A percentile compares a stretch with the other conserved stretches of the same genome.
phyloP scores from a whole-genome alignment of 2,113 vertebrate genomes.

The Elaphurus davidianus region DNA sequence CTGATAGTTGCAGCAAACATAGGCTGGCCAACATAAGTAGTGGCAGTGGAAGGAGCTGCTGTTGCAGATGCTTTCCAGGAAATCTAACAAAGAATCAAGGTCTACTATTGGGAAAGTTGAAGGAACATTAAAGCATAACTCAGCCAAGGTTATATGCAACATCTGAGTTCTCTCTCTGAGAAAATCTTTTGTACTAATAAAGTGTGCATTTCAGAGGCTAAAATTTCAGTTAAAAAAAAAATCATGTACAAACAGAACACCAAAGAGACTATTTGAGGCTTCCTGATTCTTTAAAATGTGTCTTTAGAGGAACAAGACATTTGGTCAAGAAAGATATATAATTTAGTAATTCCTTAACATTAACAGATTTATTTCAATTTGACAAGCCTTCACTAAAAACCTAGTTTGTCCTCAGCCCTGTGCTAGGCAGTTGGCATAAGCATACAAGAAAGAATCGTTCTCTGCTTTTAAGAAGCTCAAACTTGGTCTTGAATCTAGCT shows the following conservation, averaged over 20 bases:
- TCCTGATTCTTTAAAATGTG: conserved; percentile 25
- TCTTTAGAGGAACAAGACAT: conserved; percentile 10
- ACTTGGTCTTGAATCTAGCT: background rate
- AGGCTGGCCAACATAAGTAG: background rate
- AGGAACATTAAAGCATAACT: conserved; percentile 4
- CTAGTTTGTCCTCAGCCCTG: background rate
- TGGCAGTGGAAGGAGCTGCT: background rate
- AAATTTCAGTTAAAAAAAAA: conserved; percentile 12
- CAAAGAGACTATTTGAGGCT: conserved; percentile 31
- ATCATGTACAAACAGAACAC: background rate
- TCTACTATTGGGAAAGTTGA: background rate
- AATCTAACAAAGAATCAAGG: background rate
- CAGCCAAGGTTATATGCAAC: conserved; percentile 17
- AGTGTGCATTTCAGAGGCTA: background rate
- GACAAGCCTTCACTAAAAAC: background rate
- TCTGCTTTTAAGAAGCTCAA: conserved; percentile 2
- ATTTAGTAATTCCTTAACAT: background rate
- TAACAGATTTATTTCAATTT: conserved; percentile 42
- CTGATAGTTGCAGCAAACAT: background rate
- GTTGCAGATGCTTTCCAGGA: conserved; percentile 8
- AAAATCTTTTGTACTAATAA: conserved; percentile 16
- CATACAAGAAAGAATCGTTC: conserved; percentile 1
- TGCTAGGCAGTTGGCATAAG: background rate
- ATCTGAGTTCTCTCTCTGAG: conserved; percentile 26
- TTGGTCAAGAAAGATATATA: conserved; percentile 44